phyloP scores from a whole-genome alignment of 2,797 vertebrate genomes.

The Myotis pilosus region DNA sequence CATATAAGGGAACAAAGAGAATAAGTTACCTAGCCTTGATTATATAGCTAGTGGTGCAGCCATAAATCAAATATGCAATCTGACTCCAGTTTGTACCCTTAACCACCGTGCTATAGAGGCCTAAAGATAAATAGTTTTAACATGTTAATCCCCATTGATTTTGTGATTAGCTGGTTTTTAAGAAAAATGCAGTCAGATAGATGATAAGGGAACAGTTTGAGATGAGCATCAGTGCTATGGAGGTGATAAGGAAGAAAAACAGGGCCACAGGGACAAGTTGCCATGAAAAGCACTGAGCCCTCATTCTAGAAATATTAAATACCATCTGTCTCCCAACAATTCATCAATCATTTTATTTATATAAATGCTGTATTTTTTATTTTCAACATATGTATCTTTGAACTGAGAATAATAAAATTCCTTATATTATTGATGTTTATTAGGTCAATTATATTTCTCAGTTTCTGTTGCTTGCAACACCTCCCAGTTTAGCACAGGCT shows the following conservation, averaged over 20 bases:
- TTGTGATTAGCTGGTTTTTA: neutral
- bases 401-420: neutral
- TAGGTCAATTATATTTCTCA: constrained; percentile 34
- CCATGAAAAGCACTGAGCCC: neutral
- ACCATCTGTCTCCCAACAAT: neutral
- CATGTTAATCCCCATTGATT: neutral
- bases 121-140: neutral
- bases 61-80: neutral
- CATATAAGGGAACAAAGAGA: neutral
- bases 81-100: neutral
- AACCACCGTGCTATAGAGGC: neutral
- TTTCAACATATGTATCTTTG: neutral
- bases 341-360: neutral
- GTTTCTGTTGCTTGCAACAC: constrained; percentile 38
- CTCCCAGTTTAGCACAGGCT: constrained; percentile 41
- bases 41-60: accelerated
- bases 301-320: neutral
- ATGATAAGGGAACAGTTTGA: neutral
- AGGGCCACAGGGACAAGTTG: neutral
- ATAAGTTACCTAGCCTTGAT: neutral
- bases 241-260: neutral
- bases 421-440: neutral
- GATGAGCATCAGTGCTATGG: neutral
- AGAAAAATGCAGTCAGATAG: neutral
- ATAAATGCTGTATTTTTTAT: neutral